A percentile compares a stretch with the other conserved stretches of the same genome.
Conservation (phyloP, 2,113 vertebrate genomes). For the Cyanoramphus novaezelandiae region DNA sequence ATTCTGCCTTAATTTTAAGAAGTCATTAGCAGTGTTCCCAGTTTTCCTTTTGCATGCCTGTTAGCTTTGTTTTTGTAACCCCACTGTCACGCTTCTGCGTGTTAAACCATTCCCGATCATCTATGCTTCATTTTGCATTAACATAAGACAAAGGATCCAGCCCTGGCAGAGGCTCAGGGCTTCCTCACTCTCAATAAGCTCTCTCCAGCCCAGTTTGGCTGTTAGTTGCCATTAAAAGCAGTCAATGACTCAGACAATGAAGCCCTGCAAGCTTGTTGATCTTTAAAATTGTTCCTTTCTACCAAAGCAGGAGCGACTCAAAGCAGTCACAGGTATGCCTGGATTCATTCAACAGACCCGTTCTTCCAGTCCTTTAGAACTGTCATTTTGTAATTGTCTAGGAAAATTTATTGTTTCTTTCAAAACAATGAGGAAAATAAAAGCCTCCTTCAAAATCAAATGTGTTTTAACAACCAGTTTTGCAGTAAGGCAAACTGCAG, state of each 20-base stretch:
- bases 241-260: background rate
- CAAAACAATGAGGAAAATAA: slow-evolving; percentile 10
- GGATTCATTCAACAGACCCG: background rate
- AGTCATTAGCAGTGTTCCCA: background rate
- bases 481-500: background rate
- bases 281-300: slow-evolving; percentile 15
- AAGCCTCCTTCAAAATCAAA: background rate
- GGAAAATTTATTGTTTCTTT: slow-evolving; percentile 38
- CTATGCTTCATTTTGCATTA: background rate
- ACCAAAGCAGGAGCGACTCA: background rate
- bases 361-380: slow-evolving; percentile 26
- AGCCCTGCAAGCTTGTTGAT: background rate
- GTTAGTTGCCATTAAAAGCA: background rate
- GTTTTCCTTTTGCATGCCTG: background rate
- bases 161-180: background rate
- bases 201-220: background rate
- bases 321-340: background rate
- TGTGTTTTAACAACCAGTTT: slow-evolving; percentile 3
- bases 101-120: background rate
- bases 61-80: slow-evolving; percentile 34
- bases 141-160: background rate
- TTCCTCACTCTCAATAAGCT: background rate
- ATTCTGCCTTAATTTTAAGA: background rate
- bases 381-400: slow-evolving; percentile 14
- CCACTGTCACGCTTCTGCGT: background rate